Base-by-base conservation (phyloP, 2,888 invertebrate species). In the Perizoma flavofasciatum region DNA sequence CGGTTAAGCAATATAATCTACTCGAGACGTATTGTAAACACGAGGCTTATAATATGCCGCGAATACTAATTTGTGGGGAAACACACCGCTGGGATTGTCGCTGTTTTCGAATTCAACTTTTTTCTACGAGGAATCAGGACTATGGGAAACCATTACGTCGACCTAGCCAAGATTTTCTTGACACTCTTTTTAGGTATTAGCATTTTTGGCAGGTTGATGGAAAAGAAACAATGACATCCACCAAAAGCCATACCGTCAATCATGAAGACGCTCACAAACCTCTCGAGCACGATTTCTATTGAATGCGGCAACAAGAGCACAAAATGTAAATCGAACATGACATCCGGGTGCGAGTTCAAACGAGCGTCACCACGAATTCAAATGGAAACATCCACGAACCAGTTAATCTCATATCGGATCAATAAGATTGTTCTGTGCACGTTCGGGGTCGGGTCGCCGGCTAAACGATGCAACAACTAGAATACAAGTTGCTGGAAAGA, bases 311-410 rank as follows among this genome's bases (percentile, higher is more conserved):
- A 80, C 78, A 75, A 84, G 80, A 82, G 82, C 79, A 77, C 83
- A 71, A 82, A 85, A 85, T 83, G 81, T 81, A 82, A 85, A 85
- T 81, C 79, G 74, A 83, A 87, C 85, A 86, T 84, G 88, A 88
- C 88, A 89, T 89, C 89, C 88, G 88, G 89, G 86, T 87, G 88
- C 83, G 79, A 84, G 87, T 85, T 88, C 86, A 88, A 79, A 78
- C 81, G 80, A 80, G 79, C 84, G 85, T 85, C 80, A 79, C 78
- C 73, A 82, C 83, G 71, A 79, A 85, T 81, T 81, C 81, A 79
- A 85, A 88, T 87, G 86, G 85, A 86, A 84, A 85, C 86, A 83
- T 88, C 83, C 81, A 82, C 78, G 81, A 79, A 79, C 79, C 70
- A 81, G 81, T 85, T 88, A 86, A 89, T 89, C 89, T 87, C 69